phyloP scores from a whole-genome alignment of 2,113 vertebrate genomes.

The Entosphenus tridentatus region DNA sequence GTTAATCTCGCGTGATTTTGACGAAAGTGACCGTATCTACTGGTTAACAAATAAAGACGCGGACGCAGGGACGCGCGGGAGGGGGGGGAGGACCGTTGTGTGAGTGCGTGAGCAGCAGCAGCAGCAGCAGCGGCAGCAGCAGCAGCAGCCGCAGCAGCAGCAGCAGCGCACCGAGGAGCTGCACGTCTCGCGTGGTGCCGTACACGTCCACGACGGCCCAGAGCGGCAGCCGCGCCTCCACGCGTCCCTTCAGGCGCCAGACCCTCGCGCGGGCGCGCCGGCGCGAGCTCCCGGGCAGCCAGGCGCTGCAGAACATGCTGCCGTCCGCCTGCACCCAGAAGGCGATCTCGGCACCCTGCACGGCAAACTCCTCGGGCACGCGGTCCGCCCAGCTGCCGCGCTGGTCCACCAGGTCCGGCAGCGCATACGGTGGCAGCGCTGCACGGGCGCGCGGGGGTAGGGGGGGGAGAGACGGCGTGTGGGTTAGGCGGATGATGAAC shows the following conservation, averaged over 20 bases:
- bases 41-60: no score
- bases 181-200: conserved; percentile 30
- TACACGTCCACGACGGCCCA: conserved; percentile 57
- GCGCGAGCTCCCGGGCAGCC: conserved; percentile 8
- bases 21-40: no score
- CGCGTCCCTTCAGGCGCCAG: conserved; percentile 13
- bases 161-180: conserved; percentile 27
- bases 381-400: conserved; percentile 24
- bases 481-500: no score
- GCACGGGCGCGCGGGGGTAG: background rate
- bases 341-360: conserved; percentile 16
- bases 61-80: no score
- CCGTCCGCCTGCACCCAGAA: conserved; percentile 28
- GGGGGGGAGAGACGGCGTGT: no score
- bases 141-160: conserved; percentile 8
- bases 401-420: conserved; percentile 26
- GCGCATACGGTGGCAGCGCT: conserved; percentile 22
- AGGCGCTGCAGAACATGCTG: no score
- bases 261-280: conserved; percentile 13
- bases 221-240: conserved; percentile 19
- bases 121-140: background rate
- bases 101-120: background rate
- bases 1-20: no score
- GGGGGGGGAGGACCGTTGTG: no score
- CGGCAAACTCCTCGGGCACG: conserved; percentile 14